These are phyloP conservation scores for Hydractinia echinata DNA, from an alignment of 30 jellyfish, hydroid and myxozoan genomes.

Conservation along the genomic window DNA sequence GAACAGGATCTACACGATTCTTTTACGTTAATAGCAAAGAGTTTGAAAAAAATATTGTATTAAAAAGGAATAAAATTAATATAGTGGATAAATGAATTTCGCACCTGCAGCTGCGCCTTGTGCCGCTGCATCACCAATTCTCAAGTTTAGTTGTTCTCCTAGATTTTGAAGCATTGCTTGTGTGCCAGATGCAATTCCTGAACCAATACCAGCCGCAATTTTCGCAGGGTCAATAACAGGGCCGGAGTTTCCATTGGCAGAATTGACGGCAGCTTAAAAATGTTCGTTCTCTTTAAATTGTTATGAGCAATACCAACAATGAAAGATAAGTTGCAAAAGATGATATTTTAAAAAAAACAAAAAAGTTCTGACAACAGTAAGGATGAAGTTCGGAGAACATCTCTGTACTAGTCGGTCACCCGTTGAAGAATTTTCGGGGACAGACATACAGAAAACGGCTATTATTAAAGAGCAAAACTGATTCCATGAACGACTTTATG, in stretches of 20 bases:
- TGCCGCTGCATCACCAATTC: slow-evolving; percentile 5
- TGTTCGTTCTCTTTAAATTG: background rate
- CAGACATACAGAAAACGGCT: too few species aligned
- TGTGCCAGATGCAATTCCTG: slow-evolving; percentile 6
- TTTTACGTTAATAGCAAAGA: too few species aligned
- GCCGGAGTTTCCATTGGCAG: background rate
- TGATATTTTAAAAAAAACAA: background rate
- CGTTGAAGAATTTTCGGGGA: too few species aligned
- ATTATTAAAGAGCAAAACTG: too few species aligned
- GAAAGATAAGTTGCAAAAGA: background rate
- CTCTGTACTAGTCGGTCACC: too few species aligned
- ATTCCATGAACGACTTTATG: too few species aligned
- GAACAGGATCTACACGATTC: too few species aligned
- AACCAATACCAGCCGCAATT: slow-evolving; percentile 1
- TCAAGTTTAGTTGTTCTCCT: slow-evolving; percentile 4
- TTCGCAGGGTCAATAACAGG: background rate
- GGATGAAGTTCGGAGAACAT: background rate
- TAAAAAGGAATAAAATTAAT: too few species aligned
- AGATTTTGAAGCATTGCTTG: slow-evolving; percentile 2
- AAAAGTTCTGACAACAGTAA: background rate
- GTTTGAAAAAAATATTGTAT: too few species aligned
- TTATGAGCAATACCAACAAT: background rate
- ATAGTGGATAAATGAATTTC: too few species aligned
- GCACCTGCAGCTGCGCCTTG: slow-evolving; percentile 2
- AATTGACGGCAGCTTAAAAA: background rate